Percentiles rank a stretch among this genome's conserved stretches.
These are phyloP conservation scores for Meandrusa payeni DNA, from an alignment of 2,888 invertebrate genomes.

Conservation along the genomic window DNA sequence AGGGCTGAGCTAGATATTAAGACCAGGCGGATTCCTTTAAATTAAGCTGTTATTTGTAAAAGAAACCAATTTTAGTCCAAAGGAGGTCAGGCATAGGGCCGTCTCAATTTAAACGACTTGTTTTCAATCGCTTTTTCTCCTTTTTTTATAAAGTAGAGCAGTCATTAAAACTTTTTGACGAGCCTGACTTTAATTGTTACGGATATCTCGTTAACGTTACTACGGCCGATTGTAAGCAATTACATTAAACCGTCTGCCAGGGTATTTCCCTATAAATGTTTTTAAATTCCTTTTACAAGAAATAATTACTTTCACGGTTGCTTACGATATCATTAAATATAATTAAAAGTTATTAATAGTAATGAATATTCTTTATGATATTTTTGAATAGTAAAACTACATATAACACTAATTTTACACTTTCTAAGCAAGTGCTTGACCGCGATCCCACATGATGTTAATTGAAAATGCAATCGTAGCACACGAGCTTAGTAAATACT, in stretches of 20 bases:
- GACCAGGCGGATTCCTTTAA: constrained; percentile 11
- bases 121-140: constrained; percentile 50
- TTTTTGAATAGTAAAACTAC: too few relatives aligned
- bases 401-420: too few relatives aligned
- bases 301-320: too few relatives aligned
- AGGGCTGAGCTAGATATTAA: too few relatives aligned
- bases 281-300: background rate
- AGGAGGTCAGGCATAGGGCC: constrained; percentile 32
- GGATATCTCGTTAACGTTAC: constrained; percentile 59
- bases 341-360: too few relatives aligned
- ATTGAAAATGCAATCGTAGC: too few relatives aligned
- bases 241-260: constrained; percentile 36
- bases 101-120: constrained; percentile 42
- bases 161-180: constrained; percentile 73
- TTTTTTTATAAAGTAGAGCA: constrained; percentile 48
- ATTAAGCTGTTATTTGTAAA: constrained; percentile 23
- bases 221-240: constrained; percentile 25
- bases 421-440: too few relatives aligned
- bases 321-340: too few relatives aligned
- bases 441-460: too few relatives aligned
- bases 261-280: constrained; percentile 16
- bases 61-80: constrained; percentile 24
- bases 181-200: constrained; percentile 59
- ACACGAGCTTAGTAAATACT: too few relatives aligned
- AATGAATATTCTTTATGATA: too few relatives aligned